Evolutionary conservation across 2,888 invertebrate genomes (phyloP).

Genomic region (Apantesis nais): DNA sequence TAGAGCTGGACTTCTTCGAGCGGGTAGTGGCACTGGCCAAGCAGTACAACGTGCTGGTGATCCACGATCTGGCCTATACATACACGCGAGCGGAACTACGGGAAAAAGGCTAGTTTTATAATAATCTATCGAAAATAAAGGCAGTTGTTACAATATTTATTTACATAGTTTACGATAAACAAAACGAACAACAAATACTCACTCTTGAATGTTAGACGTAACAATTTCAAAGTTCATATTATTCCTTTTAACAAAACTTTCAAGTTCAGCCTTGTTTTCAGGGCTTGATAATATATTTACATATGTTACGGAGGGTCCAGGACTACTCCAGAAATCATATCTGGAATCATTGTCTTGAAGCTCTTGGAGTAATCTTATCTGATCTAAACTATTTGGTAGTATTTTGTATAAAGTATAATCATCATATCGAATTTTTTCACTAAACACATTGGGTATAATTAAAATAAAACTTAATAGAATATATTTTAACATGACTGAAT

Average conservation of each 20-base stretch:
- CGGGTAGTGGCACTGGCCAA: too few relatives aligned
- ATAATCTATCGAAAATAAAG: not conserved
- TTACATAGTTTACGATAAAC: too few relatives aligned
- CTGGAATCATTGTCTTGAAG: constrained; percentile 67
- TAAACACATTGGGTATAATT: constrained; percentile 27
- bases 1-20: too few relatives aligned
- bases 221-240: constrained; percentile 66
- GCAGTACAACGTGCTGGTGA: too few relatives aligned
- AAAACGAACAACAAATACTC: constrained; percentile 44
- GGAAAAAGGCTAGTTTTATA: too few relatives aligned
- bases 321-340: constrained; percentile 73
- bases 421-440: constrained; percentile 59
- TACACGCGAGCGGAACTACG: too few relatives aligned
- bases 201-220: constrained; percentile 78
- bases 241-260: constrained; percentile 56
- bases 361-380: constrained; percentile 74
- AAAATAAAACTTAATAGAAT: constrained; percentile 29
- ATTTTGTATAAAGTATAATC: constrained; percentile 80
- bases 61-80: too few relatives aligned
- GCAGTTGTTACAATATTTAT: not conserved
- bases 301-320: constrained; percentile 50
- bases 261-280: constrained; percentile 56
- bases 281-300: constrained; percentile 72
- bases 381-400: constrained; percentile 67
- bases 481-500: constrained; percentile 37